Evolutionary conservation across 2,113 vertebrate species (phyloP).

Genomic region (Sinosuthora webbiana): DNA sequence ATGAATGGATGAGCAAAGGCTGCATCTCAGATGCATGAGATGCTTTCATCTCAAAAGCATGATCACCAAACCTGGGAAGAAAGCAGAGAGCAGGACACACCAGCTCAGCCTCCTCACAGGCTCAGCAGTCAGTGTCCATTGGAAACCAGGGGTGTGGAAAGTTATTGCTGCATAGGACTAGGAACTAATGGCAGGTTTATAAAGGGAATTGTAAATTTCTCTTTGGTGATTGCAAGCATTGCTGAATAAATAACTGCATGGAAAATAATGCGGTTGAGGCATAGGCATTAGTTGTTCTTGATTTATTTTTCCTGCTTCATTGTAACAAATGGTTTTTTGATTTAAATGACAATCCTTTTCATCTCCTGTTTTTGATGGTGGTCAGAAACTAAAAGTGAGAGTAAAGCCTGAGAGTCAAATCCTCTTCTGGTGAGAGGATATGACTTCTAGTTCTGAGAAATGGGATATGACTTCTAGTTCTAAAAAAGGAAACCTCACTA

Average conservation of each 20-base stretch:
- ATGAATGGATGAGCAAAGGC: not conserved
- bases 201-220: not conserved
- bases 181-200: not conserved
- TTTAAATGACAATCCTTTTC: not conserved
- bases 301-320: not conserved
- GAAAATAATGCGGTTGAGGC: not conserved
- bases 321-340: not conserved
- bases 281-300: not conserved
- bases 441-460: not conserved
- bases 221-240: not conserved
- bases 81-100: not conserved
- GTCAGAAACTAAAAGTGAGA: not conserved
- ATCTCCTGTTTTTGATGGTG: not conserved
- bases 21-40: not conserved
- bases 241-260: not conserved
- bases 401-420: not conserved
- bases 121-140: accelerated
- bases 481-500: not conserved
- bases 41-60: not conserved
- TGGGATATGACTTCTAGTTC: not conserved
- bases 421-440: not conserved
- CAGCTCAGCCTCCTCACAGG: not conserved
- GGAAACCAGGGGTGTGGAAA: not conserved
- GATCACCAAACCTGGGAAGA: not conserved
- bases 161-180: not conserved